A percentile compares a stretch with the other conserved stretches of the same genome.
These are phyloP conservation scores for Takifugu rubripes DNA, from an alignment of 2,797 vertebrate species.

Conservation along the genomic window DNA sequence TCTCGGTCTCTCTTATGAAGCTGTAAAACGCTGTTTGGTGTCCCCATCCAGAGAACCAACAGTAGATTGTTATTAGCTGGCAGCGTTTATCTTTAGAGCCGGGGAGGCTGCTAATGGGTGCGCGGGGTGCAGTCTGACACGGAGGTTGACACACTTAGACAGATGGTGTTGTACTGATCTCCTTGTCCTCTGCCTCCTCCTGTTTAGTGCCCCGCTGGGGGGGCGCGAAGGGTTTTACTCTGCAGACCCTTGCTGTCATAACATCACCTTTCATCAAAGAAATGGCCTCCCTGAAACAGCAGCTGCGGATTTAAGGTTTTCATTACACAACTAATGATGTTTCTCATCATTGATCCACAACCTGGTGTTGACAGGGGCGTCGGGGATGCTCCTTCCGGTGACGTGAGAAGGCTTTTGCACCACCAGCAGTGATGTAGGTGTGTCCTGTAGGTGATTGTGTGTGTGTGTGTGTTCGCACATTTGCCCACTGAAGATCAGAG, in stretches of 20 bases:
- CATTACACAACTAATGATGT: neutral
- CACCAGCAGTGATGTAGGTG: constrained; percentile 34
- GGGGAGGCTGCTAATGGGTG: neutral
- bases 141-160: constrained; percentile 32
- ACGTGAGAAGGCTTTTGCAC: constrained; percentile 36
- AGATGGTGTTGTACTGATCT: constrained; percentile 21
- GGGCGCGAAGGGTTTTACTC: constrained; percentile 1
- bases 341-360: constrained; percentile 2
- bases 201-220: neutral
- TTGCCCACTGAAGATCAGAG: constrained; percentile 23
- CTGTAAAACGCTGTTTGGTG: too few relatives aligned
- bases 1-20: too few relatives aligned
- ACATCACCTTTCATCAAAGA: neutral
- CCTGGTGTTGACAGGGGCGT: constrained; percentile 22
- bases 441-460: constrained; percentile 1
- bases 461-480: constrained; percentile 23
- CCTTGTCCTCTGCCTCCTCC: neutral
- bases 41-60: too few relatives aligned
- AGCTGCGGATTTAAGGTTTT: constrained; percentile 1
- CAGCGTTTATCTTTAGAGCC: constrained; percentile 10
- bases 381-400: constrained; percentile 9
- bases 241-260: neutral
- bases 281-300: neutral
- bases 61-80: neutral
- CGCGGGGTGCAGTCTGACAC: constrained; percentile 19